Percentiles rank a stretch among this genome's conserved stretches.
These are phyloP conservation scores for Ips nitidus DNA, from an alignment of 1,140 invertebrate genomes.

Conservation along the genomic window DNA sequence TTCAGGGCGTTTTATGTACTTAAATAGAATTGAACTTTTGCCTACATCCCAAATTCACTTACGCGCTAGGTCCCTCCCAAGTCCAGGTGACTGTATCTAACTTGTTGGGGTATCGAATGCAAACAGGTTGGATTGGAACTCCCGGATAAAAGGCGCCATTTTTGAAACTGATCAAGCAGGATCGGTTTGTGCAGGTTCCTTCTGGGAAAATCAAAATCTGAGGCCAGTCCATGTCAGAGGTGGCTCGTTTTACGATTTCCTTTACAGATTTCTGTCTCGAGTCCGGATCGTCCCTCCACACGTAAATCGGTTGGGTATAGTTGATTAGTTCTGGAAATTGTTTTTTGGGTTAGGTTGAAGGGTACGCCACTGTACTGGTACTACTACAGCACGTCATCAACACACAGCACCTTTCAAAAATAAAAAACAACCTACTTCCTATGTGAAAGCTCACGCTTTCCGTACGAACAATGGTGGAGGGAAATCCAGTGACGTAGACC, in stretches of 20 bases:
- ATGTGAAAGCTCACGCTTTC: constrained; percentile 77
- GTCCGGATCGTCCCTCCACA: constrained; percentile 88
- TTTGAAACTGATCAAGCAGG: constrained; percentile 94
- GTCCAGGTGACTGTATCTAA: constrained; percentile 95
- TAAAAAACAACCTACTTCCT: constrained; percentile 71
- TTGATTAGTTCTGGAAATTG: constrained; percentile 77
- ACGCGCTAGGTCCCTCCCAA: constrained; percentile 95
- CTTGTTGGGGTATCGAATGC: constrained; percentile 89
- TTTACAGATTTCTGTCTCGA: constrained; percentile 88
- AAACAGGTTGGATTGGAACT: constrained; percentile 91
- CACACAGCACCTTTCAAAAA: background rate
- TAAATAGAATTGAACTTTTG: no score
- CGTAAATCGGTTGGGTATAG: constrained; percentile 93
- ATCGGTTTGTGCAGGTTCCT: constrained; percentile 93
- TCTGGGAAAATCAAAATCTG: constrained; percentile 94
- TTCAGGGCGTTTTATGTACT: no score
- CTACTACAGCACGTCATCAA: no score
- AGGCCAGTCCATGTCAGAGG: constrained; percentile 86
- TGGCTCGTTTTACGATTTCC: constrained; percentile 84
- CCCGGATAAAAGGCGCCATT: constrained; percentile 85
- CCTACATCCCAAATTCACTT: constrained; percentile 55
- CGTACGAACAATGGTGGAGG: constrained; percentile 75
- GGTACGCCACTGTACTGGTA: no score
- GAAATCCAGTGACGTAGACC: constrained; percentile 75
- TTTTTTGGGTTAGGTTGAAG: background rate